Conservation (phyloP, 64 coral and sea anemone species). For the Montipora foliosa region DNA sequence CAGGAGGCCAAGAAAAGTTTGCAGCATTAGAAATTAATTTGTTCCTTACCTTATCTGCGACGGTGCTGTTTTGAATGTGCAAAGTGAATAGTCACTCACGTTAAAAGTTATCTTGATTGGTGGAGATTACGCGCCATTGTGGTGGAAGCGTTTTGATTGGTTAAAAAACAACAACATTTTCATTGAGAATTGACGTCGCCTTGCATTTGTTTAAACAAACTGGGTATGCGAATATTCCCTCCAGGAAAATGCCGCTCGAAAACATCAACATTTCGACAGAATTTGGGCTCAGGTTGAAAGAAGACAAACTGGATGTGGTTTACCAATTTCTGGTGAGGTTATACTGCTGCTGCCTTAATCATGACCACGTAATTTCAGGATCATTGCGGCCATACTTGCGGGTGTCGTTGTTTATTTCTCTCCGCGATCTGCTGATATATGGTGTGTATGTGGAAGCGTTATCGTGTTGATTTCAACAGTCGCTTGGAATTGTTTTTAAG, state of each 20-base stretch:
- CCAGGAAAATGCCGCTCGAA: not conserved
- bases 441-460: not conserved
- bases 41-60: too few relatives aligned
- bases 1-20: too few relatives aligned
- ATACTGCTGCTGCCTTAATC: not conserved
- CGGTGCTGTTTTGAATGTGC: not conserved
- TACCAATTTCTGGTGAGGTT: constrained; percentile 36
- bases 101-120: constrained; percentile 9
- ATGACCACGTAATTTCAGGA: constrained; percentile 32
- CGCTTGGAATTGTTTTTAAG: not conserved
- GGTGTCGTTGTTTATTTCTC: constrained; percentile 19
- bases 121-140: constrained; percentile 53
- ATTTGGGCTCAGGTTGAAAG: not conserved
- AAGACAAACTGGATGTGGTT: not conserved
- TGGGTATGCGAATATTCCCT: not conserved
- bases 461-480: not conserved
- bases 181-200: constrained; percentile 26
- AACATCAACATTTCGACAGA: not conserved
- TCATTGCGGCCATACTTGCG: constrained; percentile 25
- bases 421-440: not conserved
- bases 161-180: constrained; percentile 19
- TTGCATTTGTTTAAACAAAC: constrained; percentile 20
- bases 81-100: not conserved
- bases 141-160: constrained; percentile 19
- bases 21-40: too few relatives aligned